Percentiles rank a stretch among this genome's conserved stretches.
Conservation (phyloP, 1,140 invertebrate genomes). For the Bemisia tabaci region DNA sequence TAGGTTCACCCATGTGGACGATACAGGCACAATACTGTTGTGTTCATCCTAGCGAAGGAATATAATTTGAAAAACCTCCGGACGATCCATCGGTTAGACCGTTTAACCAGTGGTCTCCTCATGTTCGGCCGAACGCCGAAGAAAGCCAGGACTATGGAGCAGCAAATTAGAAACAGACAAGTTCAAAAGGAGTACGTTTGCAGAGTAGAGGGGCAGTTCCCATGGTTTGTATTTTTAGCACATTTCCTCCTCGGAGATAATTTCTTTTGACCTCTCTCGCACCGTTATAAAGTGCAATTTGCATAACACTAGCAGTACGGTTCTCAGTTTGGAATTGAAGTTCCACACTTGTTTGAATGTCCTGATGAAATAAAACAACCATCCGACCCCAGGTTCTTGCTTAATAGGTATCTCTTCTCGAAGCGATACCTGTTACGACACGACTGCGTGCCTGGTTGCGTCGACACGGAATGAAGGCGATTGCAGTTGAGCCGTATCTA, state of each 20-base stretch:
- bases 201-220: slow-evolving; percentile 91
- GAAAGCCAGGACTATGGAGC: slow-evolving; percentile 82
- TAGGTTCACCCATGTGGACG: slow-evolving; percentile 93
- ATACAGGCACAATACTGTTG: slow-evolving; percentile 90
- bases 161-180: slow-evolving; percentile 77
- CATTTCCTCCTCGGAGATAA: too few species aligned
- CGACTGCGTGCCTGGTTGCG: too few species aligned
- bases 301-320: neutral
- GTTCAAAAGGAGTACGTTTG: slow-evolving; percentile 96
- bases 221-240: slow-evolving; percentile 41
- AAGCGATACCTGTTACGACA: too few species aligned
- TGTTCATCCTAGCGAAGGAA: slow-evolving; percentile 93
- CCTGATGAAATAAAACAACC: too few species aligned
- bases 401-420: too few species aligned
- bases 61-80: slow-evolving; percentile 85
- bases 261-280: neutral
- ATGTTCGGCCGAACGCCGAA: slow-evolving; percentile 86
- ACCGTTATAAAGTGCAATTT: neutral
- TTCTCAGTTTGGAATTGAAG: neutral
- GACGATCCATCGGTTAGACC: slow-evolving; percentile 81
- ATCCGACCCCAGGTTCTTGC: too few species aligned
- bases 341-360: too few species aligned
- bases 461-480: too few species aligned
- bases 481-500: too few species aligned
- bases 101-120: slow-evolving; percentile 85